Conservation (phyloP, 2,888 invertebrate genomes). For the Drosophila pegasa region DNA sequence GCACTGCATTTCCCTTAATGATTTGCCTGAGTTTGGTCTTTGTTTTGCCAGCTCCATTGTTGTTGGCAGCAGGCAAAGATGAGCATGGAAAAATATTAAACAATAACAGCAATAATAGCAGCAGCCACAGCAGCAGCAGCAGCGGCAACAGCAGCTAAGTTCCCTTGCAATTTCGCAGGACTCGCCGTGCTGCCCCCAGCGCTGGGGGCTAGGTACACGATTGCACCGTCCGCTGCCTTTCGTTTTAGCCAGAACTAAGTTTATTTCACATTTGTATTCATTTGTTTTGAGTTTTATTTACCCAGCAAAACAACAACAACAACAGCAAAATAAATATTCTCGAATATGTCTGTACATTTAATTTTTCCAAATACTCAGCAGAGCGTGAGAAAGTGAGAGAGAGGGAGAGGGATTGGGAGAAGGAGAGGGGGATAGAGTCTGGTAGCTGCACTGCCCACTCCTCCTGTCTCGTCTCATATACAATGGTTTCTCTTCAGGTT, state of each 20-base stretch:
- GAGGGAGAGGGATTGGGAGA: not conserved
- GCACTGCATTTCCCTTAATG: conserved; percentile 55
- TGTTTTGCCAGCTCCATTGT: conserved; percentile 39
- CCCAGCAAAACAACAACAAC: conserved; percentile 43
- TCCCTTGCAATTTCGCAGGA: conserved; percentile 37
- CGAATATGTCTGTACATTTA: conserved; percentile 43
- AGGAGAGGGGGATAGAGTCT: conserved; percentile 14
- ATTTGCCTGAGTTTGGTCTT: conserved; percentile 49
- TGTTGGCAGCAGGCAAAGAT: conserved; percentile 57
- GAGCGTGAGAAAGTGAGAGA: conserved; percentile 24
- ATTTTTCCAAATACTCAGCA: conserved; percentile 53
- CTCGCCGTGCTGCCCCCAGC: conserved; percentile 2
- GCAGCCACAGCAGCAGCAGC: conserved; percentile 3
- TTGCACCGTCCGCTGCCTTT: conserved; percentile 19
- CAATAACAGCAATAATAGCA: conserved; percentile 55
- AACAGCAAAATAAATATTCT: conserved; percentile 23
- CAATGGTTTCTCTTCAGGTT: conserved; percentile 36
- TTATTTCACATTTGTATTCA: conserved; percentile 78
- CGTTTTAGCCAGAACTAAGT: conserved; percentile 60
- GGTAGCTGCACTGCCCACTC: conserved; percentile 4
- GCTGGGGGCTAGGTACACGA: conserved; percentile 19
- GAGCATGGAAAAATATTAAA: conserved; percentile 67
- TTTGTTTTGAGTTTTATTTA: conserved; percentile 75
- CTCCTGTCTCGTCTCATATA: conserved; percentile 1
- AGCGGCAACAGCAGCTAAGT: conserved; percentile 25